Evolutionary conservation across 1,140 invertebrate genomes (phyloP).

Genomic region (Drosophila burlai): DNA sequence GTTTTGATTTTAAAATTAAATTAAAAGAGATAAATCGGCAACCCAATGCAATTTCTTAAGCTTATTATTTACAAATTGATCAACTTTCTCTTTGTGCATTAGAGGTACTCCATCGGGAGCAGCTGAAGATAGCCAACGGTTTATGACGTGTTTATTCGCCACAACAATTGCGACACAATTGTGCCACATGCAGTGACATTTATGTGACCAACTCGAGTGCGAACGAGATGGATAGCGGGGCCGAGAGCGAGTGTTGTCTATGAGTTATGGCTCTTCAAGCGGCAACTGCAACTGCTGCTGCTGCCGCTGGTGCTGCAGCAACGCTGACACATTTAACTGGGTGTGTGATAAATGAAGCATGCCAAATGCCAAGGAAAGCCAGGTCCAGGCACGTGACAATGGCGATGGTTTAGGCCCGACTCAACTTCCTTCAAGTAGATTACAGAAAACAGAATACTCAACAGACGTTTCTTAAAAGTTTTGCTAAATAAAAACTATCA

Average conservation of each 20-base stretch:
- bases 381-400: conserved; percentile 43
- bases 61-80: not conserved
- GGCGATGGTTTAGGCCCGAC: conserved; percentile 10
- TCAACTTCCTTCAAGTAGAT: no score
- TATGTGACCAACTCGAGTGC: conserved; percentile 63
- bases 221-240: conserved; percentile 23
- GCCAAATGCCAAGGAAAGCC: conserved; percentile 35
- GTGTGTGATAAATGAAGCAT: conserved; percentile 68
- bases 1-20: not conserved
- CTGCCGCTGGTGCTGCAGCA: conserved; percentile 25
- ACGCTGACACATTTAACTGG: conserved; percentile 61
- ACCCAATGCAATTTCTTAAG: not conserved
- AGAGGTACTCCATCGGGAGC: conserved; percentile 17
- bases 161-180: conserved; percentile 69
- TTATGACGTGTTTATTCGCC: conserved; percentile 63
- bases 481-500: not conserved
- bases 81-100: conserved; percentile 2
- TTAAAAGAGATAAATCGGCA: not conserved
- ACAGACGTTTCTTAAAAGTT: not conserved
- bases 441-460: not conserved
- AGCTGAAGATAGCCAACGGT: conserved; percentile 33
- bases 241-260: conserved; percentile 56
- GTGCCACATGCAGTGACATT: conserved; percentile 77
- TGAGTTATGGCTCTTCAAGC: conserved; percentile 70
- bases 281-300: conserved; percentile 34